Base-by-base conservation (phyloP, 2,888 invertebrate genomes). In the Metallyticus violacea region DNA sequence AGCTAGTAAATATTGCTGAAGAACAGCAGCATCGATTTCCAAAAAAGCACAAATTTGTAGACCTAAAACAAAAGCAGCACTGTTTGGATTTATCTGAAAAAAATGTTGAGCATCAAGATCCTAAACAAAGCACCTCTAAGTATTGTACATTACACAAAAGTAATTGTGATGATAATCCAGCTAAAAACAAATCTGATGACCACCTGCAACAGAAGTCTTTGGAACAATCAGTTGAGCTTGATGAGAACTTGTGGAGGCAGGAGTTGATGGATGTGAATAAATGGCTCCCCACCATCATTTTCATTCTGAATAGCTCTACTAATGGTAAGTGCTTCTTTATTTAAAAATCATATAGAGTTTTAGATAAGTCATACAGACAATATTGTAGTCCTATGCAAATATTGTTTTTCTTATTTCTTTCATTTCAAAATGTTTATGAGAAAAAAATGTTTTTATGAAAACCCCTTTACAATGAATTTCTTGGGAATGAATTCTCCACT, bases 231-330 rank as follows among this genome's bases (percentile, higher is more conserved):
- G 15, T 15, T 62, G 40, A 62, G 9, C 15, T 1, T 22, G 0
- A 9, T 62, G 40, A 62, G 15, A 62, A 62, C 22, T 15, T 62
- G 15, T 83, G 83, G 83, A 28, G 26, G 27, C 27, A 77, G 26
- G 27, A 83, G 7, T 29, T 83, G 25, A 15, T 28, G n/a, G 77
- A 77, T 28, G n/a, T 76, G 6, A 62, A 62, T 26, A 77, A 83
- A 29, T 83, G 83, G 83, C 15, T 77, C 1, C 77, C 77, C 9
- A 77, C 15, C 25, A 28, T 83, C 26, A 77, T 26, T 9, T 83
- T 83, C n/a, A 83, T 83, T 28, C 77, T 83, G 7, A 77, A n/a
- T 22, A 83, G 83, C 7, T 83, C 83, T 77, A 83, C 28, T n/a
- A 83, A 77, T 22, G 40, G 83, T 83, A 83, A 83, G 77, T 83